Conservation (phyloP, 2,797 vertebrate genomes). For the Oreochromis mossambicus region DNA sequence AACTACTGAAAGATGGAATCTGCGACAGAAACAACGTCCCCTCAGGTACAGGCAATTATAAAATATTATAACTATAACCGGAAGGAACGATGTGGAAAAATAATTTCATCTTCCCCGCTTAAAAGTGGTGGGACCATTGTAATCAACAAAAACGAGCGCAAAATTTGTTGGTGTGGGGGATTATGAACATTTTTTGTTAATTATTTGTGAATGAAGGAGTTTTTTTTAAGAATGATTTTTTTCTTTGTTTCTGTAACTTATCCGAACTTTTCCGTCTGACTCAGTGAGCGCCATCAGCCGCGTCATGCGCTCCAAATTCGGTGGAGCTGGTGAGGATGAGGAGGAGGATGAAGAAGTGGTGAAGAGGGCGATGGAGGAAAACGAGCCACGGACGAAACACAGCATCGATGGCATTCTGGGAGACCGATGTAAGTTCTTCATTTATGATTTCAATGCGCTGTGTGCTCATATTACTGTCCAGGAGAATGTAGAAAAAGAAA, state of each 20-base stretch:
- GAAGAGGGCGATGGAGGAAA: constrained; percentile 91
- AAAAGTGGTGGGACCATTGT: neutral
- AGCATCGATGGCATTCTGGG: constrained; percentile 98
- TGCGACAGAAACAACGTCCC: constrained; percentile 96
- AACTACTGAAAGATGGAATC: constrained; percentile 92
- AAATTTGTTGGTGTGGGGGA: neutral
- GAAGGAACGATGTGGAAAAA: neutral
- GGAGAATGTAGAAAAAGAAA: neutral
- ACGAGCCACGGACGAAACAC: constrained; percentile 92
- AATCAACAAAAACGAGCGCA: neutral
- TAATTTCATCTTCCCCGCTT: neutral
- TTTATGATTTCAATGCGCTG: neutral
- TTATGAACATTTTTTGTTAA: neutral
- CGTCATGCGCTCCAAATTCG: constrained; percentile 94
- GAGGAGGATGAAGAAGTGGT: constrained; percentile 93
- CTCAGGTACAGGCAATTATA: constrained; percentile 80
- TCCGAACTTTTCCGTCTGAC: neutral
- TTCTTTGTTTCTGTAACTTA: neutral
- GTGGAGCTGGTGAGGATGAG: constrained; percentile 92
- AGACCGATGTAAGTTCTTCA: constrained; percentile 87
- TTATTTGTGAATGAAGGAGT: neutral
- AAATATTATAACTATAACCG: neutral
- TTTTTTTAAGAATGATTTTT: neutral
- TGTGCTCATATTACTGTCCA: neutral
- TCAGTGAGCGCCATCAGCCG: constrained; percentile 97